phyloP scores from a whole-genome alignment of 2,113 vertebrate genomes.

The Ammodytes marinus region DNA sequence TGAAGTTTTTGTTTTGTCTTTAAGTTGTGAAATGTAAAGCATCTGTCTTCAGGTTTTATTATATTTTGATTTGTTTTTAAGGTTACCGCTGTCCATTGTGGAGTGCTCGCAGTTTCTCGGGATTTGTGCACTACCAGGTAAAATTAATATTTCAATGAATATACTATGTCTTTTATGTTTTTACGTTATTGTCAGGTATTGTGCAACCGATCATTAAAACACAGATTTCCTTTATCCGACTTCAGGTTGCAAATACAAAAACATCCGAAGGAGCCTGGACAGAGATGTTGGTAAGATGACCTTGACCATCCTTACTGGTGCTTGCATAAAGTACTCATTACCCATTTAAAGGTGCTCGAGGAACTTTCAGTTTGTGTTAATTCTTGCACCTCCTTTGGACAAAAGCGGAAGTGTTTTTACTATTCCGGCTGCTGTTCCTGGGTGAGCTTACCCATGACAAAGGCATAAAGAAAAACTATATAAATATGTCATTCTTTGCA shows the following conservation, averaged over 20 bases:
- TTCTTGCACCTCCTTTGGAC: no score
- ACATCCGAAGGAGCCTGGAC: constrained; percentile 89
- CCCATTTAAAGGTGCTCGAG: neutral
- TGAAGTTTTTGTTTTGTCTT: neutral
- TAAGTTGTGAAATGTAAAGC: neutral
- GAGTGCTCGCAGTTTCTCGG: constrained; percentile 88
- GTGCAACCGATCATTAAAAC: neutral
- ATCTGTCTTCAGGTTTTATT: neutral
- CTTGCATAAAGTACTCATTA: neutral
- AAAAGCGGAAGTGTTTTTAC: no score
- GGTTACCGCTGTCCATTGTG: constrained; percentile 87
- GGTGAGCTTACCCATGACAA: no score
- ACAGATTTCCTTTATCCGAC: neutral
- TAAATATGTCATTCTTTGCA: no score
- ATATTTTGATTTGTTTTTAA: constrained; percentile 51
- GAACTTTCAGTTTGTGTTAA: neutral
- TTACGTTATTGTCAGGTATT: neutral
- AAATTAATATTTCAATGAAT: neutral
- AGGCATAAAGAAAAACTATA: no score
- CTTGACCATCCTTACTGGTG: neutral
- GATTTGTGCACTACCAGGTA: constrained; percentile 92
- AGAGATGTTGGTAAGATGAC: constrained; percentile 88
- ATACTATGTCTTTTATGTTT: neutral
- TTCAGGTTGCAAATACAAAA: constrained; percentile 93
- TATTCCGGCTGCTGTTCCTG: no score